These are phyloP conservation scores for Camelus dromedarius DNA, from an alignment of 2,113 vertebrate genomes.

Conservation along the genomic window DNA sequence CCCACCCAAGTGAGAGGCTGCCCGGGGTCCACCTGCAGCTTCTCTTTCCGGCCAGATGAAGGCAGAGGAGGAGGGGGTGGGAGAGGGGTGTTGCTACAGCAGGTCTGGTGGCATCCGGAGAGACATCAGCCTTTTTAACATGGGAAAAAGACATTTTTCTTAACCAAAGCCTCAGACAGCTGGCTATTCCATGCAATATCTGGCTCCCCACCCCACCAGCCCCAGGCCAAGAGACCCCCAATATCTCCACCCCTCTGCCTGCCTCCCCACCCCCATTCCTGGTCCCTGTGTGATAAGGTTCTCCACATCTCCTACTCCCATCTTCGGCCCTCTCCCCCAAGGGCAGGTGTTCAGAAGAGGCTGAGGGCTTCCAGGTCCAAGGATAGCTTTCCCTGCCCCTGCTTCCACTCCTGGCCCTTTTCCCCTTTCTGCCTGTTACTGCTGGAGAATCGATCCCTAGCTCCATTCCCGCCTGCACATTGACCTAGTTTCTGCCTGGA, in stretches of 20 bases:
- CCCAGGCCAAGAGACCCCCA: background rate
- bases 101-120: background rate
- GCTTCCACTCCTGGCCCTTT: fast-evolving
- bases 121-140: background rate
- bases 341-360: background rate
- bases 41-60: background rate
- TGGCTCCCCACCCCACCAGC: background rate
- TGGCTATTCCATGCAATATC: background rate
- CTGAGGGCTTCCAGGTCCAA: background rate
- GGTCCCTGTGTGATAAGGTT: background rate
- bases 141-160: background rate
- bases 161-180: background rate
- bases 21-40: background rate
- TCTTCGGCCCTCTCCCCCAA: background rate
- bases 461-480: background rate
- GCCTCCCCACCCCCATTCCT: background rate
- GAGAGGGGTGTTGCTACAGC: background rate
- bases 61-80: too few relatives aligned
- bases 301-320: background rate
- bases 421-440: background rate
- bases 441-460: constrained; percentile 10
- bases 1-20: background rate
- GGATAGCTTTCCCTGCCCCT: fast-evolving
- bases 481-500: constrained; percentile 52
- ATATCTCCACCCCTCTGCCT: background rate